A percentile compares a stretch with the other conserved stretches of the same genome.
These are phyloP conservation scores for Lampropteryx suffumata DNA, from an alignment of 2,888 invertebrate species.

Conservation along the genomic window DNA sequence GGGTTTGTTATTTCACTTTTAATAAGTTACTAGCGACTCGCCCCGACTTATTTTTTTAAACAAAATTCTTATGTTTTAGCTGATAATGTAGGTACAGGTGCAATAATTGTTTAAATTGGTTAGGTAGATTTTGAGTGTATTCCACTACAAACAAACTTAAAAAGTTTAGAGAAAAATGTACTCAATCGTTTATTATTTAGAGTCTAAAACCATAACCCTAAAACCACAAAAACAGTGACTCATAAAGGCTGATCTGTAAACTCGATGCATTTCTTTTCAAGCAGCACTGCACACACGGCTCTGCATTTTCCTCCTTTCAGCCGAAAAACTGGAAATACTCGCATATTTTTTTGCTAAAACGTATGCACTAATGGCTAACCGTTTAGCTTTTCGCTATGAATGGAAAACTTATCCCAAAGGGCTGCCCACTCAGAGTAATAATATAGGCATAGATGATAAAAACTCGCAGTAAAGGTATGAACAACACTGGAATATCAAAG, in stretches of 20 bases:
- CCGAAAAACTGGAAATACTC: constrained; percentile 21
- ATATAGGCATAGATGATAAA: neutral
- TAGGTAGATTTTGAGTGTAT: too few relatives aligned
- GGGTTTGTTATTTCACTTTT: too few relatives aligned
- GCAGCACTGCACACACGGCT: constrained; percentile 9
- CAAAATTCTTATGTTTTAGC: too few relatives aligned
- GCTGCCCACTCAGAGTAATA: constrained; percentile 17
- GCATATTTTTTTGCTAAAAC: constrained; percentile 25
- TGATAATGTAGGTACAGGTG: too few relatives aligned
- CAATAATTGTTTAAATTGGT: too few relatives aligned
- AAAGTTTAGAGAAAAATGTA: too few relatives aligned
- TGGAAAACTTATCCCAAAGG: constrained; percentile 32
- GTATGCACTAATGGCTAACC: constrained; percentile 32
- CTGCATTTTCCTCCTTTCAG: constrained; percentile 17
- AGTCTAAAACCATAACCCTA: too few relatives aligned
- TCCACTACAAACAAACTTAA: too few relatives aligned
- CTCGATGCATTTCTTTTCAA: neutral
- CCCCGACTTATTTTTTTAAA: too few relatives aligned
- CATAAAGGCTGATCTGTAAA: constrained; percentile 6
- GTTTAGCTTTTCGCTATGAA: constrained; percentile 27
- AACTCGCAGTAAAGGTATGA: neutral
- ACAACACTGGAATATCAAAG: neutral
- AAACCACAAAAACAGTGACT: neutral
- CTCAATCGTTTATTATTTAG: too few relatives aligned
- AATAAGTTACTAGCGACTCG: too few relatives aligned